Base-by-base conservation (phyloP, 2,888 invertebrate species). In the Phasia obesa region DNA sequence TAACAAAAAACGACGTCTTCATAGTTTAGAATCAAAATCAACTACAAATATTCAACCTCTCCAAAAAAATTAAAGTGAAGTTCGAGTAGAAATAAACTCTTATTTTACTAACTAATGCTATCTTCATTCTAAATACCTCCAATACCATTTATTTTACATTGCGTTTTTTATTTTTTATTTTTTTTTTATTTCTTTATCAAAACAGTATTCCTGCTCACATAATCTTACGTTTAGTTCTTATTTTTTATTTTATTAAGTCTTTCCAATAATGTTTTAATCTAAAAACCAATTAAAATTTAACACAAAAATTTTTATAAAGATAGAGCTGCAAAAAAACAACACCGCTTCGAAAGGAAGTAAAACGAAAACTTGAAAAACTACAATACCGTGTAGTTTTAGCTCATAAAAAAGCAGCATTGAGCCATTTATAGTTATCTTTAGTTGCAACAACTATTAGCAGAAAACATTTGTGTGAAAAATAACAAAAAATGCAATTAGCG, bases 401-500 rank as follows among this genome's bases (percentile, higher is more conserved):
- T 57, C 64, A 57, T 75, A 65, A 65, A 21, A 64, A 51, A 31
- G n/a, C n/a, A 70, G n/a, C 38, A n/a, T 75, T 47, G 11, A 19
- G 23, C 7, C 21, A 49, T 27, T 57, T 49, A 19, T 38, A 49
- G 17, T 53, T 51, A 75, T 75, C 31, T 67, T 35, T 35, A 23
- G 44, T 27, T 19, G 21, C 19, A 49, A 49, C 35, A 59, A 49
- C 57, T 23, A 23, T 57, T 47, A 53, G 7, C 13, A 17, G 23
- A 75, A 75, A 75, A 15, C 15, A 55, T 59, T 49, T 57, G n/a
- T 53, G 13, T 23, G 15, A 67, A 73, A 42, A 38, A 51, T 35
- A 76, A 31, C 15, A 77, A 73, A 70, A 76, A 77, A 67, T 71
- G 71, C 81, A 81, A 81, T 81, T 77, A 77, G 73, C 62, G 73